Conservation (phyloP, 1,140 invertebrate species). For the Meteorus sp. region DNA sequence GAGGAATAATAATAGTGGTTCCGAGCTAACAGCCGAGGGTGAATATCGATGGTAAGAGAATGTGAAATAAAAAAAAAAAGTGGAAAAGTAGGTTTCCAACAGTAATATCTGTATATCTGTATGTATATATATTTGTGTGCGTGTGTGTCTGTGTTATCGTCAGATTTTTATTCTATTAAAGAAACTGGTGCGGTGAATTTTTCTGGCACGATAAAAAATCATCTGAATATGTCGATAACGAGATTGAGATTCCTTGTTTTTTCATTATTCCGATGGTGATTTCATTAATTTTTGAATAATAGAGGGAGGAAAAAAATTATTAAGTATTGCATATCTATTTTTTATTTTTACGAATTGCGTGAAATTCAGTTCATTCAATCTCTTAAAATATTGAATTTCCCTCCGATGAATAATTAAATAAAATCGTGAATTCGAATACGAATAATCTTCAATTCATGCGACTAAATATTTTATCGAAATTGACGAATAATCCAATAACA, state of each 20-base stretch:
- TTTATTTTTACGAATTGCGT: too few species aligned
- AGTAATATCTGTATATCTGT: neutral
- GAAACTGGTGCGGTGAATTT: neutral
- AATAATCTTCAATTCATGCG: too few species aligned
- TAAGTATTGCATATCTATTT: neutral
- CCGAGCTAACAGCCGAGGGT: neutral
- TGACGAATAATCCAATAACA: too few species aligned
- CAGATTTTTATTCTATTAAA: neutral
- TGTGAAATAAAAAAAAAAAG: neutral
- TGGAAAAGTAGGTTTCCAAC: neutral
- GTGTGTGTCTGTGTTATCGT: neutral
- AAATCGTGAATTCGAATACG: too few species aligned
- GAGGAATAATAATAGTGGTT: constrained; percentile 5
- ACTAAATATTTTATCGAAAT: too few species aligned
- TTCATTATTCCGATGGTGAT: neutral
- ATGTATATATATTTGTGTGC: too few species aligned
- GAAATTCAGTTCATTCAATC: too few species aligned
- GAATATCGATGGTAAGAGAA: constrained; percentile 4
- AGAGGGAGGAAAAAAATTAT: neutral
- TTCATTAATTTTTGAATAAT: neutral
- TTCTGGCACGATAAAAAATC: neutral
- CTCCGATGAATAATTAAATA: too few species aligned
- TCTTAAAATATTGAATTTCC: too few species aligned
- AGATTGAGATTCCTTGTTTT: neutral
- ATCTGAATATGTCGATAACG: neutral